Base-by-base conservation (phyloP, 2,113 vertebrate genomes). In the Gila orcuttii region DNA sequence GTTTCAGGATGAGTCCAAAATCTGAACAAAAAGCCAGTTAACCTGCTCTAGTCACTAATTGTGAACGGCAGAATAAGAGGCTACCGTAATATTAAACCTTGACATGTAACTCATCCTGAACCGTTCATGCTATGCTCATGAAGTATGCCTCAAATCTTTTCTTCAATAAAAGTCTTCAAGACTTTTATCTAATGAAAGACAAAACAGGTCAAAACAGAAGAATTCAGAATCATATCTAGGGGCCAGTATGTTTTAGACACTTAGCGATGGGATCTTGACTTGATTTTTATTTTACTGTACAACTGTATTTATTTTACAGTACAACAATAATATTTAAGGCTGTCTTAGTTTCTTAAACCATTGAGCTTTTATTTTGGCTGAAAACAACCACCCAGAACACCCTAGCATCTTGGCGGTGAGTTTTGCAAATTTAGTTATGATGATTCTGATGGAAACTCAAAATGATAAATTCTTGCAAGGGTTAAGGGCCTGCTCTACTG, bases 1-100 rank as follows among this genome's bases (percentile, higher is more conserved):
- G 13, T 66, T 39, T 79, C 17, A n/a, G 55, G 9, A 10, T 0
- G 31, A 50, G 50, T 28, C 73, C 73, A 75, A 75, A 75, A 50
- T 76, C 73, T 52, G 45, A 73, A 42, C 69, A 73, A 36, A 71
- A 71, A 71, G 68, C 8, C 19, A 71, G n/a, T 75, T 12, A 17
- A 50, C 73, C 39, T 75, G 45, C 39, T 28, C 4, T 25, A 36
- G 71, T 47, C 36, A 25, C 42, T 47, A 2, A 15, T 7, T 47
- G 39, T n/a, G 21, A 13, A n/a, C 0, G 11, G 11, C 39, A 6
- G 39, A 74, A 45, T 45, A 12, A n/a, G 23, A 74, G 45, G 71
- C 21, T 25, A 47, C 69, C 42, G 12, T n/a, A 74, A 0, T 36
- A 69, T 36, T 36, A 21, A 36, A 69, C 7, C 31, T 71, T 39